Evolutionary conservation across 2,888 invertebrate species (phyloP).

Genomic region (Eilema griseolum): DNA sequence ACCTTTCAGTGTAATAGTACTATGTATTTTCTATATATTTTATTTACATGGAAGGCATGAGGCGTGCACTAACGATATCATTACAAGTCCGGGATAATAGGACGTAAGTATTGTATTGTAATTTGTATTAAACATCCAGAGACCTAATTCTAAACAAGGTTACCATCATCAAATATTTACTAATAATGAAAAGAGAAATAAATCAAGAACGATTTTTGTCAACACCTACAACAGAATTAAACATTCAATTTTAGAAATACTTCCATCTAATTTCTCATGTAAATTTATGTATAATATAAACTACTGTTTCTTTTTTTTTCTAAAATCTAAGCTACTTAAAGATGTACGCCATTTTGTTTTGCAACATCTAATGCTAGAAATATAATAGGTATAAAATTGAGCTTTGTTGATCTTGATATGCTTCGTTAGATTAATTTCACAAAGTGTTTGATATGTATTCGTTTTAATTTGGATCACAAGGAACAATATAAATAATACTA

Average conservation of each 20-base stretch:
- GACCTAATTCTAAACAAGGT: slow-evolving; percentile 48
- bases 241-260: slow-evolving; percentile 58
- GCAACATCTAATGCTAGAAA: slow-evolving; percentile 82
- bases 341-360: slow-evolving; percentile 77
- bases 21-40: slow-evolving; percentile 56
- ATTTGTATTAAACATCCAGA: slow-evolving; percentile 49
- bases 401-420: slow-evolving; percentile 80
- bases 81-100: slow-evolving; percentile 53
- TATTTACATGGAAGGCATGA: slow-evolving; percentile 84
- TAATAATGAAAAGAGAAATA: background rate
- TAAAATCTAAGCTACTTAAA: slow-evolving; percentile 78
- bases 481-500: slow-evolving; percentile 11
- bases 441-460: slow-evolving; percentile 52
- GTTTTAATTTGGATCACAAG: slow-evolving; percentile 39
- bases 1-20: slow-evolving; percentile 45
- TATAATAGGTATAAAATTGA: slow-evolving; percentile 85
- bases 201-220: slow-evolving; percentile 10
- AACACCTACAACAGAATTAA: slow-evolving; percentile 53
- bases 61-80: slow-evolving; percentile 66
- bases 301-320: slow-evolving; percentile 47
- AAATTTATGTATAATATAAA: slow-evolving; percentile 62
- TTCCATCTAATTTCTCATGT: slow-evolving; percentile 57
- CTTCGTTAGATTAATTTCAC: slow-evolving; percentile 75
- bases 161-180: slow-evolving; percentile 47
- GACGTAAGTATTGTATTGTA: slow-evolving; percentile 43